These are phyloP conservation scores for Thalassaphorura encarpata DNA, from an alignment of 1,140 invertebrate genomes.

Conservation along the genomic window DNA sequence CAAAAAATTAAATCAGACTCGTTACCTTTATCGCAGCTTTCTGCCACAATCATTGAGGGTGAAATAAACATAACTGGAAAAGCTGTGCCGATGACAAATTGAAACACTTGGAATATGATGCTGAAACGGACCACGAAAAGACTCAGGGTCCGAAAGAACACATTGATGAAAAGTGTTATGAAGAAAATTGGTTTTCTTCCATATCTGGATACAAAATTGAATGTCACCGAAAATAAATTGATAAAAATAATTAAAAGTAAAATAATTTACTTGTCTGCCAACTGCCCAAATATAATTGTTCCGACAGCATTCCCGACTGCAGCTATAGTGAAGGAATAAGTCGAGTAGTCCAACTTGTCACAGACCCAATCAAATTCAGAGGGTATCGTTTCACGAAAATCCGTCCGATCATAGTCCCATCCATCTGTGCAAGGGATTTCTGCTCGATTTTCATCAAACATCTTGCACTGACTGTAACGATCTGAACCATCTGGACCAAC, in stretches of 20 bases:
- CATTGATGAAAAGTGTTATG: conserved; percentile 20
- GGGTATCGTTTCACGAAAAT: conserved; percentile 24
- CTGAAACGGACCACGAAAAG: conserved; percentile 15
- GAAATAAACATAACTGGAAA: conserved; percentile 30
- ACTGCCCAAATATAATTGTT: conserved; percentile 21
- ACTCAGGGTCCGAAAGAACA: conserved; percentile 23
- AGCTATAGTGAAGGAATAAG: conserved; percentile 19
- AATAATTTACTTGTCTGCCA: conserved; percentile 19
- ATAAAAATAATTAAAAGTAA: not conserved
- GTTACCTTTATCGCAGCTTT: conserved; percentile 25
- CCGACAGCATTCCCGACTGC: conserved; percentile 20
- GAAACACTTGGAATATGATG: conserved; percentile 9
- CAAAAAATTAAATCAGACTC: too few relatives aligned
- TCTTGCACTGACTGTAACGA: conserved; percentile 17
- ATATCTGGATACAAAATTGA: conserved; percentile 13
- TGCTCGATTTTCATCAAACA: conserved; percentile 10
- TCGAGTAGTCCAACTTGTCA: conserved; percentile 10
- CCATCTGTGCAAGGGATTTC: conserved; percentile 9
- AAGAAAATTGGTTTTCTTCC: conserved; percentile 31
- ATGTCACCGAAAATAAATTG: not conserved
- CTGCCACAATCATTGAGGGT: conserved; percentile 27
- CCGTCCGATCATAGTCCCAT: conserved; percentile 25
- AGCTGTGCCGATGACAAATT: conserved; percentile 28
- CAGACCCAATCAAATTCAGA: conserved; percentile 27
- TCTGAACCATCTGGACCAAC: conserved; percentile 17